Percentiles rank a stretch among this genome's conserved stretches.
Evolutionary conservation across 2,797 vertebrate species (phyloP).

Genomic region (Anolis apletophallus): DNA sequence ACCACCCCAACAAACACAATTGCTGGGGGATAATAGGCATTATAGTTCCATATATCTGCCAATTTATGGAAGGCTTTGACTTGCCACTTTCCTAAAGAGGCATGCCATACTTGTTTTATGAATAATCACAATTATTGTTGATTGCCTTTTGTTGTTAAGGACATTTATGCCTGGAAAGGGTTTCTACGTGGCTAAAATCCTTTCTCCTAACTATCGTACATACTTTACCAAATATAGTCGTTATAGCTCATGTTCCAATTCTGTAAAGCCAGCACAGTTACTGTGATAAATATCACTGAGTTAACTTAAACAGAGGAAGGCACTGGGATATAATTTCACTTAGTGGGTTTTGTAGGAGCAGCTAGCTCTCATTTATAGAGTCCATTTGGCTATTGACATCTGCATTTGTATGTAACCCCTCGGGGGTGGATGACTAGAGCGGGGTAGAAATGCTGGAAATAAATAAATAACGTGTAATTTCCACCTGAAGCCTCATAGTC

Average conservation of each 20-base stretch:
- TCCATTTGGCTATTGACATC: neutral
- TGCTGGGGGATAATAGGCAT: neutral
- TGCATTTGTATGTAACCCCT: no score
- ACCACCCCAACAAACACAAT: neutral
- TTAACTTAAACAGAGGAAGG: neutral
- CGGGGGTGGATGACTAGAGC: no score
- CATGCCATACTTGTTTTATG: neutral
- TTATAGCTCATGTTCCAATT: neutral
- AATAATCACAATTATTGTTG: neutral
- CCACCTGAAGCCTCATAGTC: neutral
- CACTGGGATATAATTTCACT: neutral
- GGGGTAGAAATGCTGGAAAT: no score
- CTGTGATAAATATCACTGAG: neutral
- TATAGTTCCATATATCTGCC: no score
- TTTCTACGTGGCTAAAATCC: neutral
- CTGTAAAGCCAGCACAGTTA: neutral
- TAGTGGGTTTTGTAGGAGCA: neutral
- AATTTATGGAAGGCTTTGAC: neutral
- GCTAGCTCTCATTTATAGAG: neutral
- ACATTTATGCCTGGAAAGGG: neutral
- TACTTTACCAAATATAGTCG: slow-evolving; percentile 15
- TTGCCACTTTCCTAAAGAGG: neutral
- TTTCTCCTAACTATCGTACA: neutral
- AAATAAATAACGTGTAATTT: no score
- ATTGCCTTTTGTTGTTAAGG: neutral